A percentile compares a stretch with the other conserved stretches of the same genome.
Evolutionary conservation across 2,797 vertebrate genomes (phyloP).

Genomic region (Protosalanx chinensis): DNA sequence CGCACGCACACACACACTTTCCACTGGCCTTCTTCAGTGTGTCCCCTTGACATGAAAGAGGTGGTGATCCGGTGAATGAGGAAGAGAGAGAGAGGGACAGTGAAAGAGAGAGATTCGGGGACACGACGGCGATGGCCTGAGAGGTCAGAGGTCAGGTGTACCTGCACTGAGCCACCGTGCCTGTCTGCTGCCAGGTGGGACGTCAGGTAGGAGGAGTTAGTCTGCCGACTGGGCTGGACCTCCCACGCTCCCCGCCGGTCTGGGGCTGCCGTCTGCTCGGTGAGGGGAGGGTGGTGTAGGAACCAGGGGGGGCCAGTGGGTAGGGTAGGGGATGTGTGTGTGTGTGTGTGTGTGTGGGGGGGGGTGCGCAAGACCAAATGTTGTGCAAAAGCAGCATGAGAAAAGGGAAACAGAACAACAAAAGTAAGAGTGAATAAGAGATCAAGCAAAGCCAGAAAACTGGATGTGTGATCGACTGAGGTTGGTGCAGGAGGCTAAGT

Average conservation of each 20-base stretch:
- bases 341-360: slow-evolving; percentile 32
- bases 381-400: slow-evolving; percentile 74
- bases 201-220: slow-evolving; percentile 95
- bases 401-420: slow-evolving; percentile 49
- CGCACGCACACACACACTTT: not conserved
- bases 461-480: slow-evolving; percentile 47
- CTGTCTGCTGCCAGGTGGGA: slow-evolving; percentile 96
- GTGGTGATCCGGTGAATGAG: slow-evolving; percentile 35
- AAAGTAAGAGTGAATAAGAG: slow-evolving; percentile 53
- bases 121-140: not conserved
- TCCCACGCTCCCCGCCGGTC: slow-evolving; percentile 99
- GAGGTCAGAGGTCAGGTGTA: slow-evolving; percentile 70
- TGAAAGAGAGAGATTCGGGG: slow-evolving; percentile 26
- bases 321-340: slow-evolving; percentile 57
- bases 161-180: slow-evolving; percentile 99
- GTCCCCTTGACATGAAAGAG: slow-evolving; percentile 58
- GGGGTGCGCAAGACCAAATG: slow-evolving; percentile 61
- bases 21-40: not conserved
- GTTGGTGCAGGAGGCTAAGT: slow-evolving; percentile 42
- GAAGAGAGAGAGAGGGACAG: slow-evolving; percentile 41
- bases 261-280: slow-evolving; percentile 77
- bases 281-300: slow-evolving; percentile 28
- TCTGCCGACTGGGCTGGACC: slow-evolving; percentile 92
- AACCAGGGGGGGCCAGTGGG: slow-evolving; percentile 40
- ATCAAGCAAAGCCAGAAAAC: slow-evolving; percentile 67